A percentile compares a stretch with the other conserved stretches of the same genome.
These are phyloP conservation scores for Sebastiscus albofasciatus DNA, from an alignment of 2,797 vertebrate genomes.

Conservation along the genomic window DNA sequence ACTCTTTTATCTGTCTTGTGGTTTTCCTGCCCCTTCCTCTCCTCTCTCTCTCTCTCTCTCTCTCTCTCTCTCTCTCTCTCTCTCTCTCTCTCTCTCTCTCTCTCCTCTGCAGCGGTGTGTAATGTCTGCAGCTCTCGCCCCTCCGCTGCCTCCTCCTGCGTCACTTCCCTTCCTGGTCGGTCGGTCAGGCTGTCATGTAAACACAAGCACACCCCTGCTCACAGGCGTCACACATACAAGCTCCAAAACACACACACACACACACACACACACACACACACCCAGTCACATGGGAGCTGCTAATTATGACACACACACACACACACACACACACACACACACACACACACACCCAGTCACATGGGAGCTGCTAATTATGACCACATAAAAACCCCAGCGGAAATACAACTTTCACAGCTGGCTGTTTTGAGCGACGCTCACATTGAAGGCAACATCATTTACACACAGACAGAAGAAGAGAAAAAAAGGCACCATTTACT, in stretches of 20 bases:
- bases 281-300: slow-evolving; percentile 71
- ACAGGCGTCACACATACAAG: slow-evolving; percentile 28
- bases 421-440: slow-evolving; percentile 48
- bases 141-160: slow-evolving; percentile 68
- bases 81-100: slow-evolving; percentile 2
- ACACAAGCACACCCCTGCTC: slow-evolving; percentile 65
- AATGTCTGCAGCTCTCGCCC: slow-evolving; percentile 70
- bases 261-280: slow-evolving; percentile 34
- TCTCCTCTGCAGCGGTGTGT: slow-evolving; percentile 61
- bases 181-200: slow-evolving; percentile 61
- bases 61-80: not conserved
- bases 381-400: slow-evolving; percentile 68
- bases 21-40: slow-evolving; percentile 39
- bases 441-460: slow-evolving; percentile 10
- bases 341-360: too few relatives aligned
- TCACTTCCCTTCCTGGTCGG: slow-evolving; percentile 76
- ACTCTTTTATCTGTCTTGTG: slow-evolving; percentile 49
- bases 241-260: slow-evolving; percentile 7
- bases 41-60: not conserved
- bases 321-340: too few relatives aligned
- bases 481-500: slow-evolving; percentile 1
- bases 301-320: too few relatives aligned
- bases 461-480: slow-evolving; percentile 13
- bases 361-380: slow-evolving; percentile 79
- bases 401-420: slow-evolving; percentile 78